Evolutionary conservation across 2,888 invertebrate genomes (phyloP), one percentile per base, ranked within the genome.

Genomic region (Lymantria monacha): DNA sequence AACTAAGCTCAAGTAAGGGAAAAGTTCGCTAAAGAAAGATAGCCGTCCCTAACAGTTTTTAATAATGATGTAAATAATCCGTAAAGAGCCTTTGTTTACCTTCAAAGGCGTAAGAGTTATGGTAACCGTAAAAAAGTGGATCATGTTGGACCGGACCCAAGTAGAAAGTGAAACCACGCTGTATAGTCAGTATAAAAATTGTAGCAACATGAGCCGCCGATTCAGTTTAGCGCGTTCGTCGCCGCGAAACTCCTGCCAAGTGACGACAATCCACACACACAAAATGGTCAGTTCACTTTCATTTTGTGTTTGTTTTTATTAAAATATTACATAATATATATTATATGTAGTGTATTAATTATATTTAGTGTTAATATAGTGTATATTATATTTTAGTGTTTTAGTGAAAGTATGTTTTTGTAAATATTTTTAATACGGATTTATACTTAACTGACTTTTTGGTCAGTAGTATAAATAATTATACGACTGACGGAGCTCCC

Each of bases 161-260:
- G 83, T 87, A 88, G 90, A 91, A 91, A 91, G 90, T 91, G 90
- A 91, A 89, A 89, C 85, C 71, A 71, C 72, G 73, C 70, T 66
- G 76, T 74, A 70, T 76, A 78, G 74, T 77, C 75, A 78, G 79
- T 90, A 89, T 91, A 90, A 88, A 89, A 87, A 83, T 85, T 85
- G 88, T 87, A 76, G 81, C 80, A 74, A 58, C 69, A 51, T 48
- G 63, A 64, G 61, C 60, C 61, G 66, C 78, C 72, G 74, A 83
- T 74, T 85, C 88, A 89, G 88, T 89, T 75, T 77, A 74, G 59
- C 75, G 79, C 76, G 80, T 30, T 7, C 72, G 70, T 66, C 66
- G 63, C 66, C 63, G 68, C 74, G 69, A 67, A 51, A 55, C 30
- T 31, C 61, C 70, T 59, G 68, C 72, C 72, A 69, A 68, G 71